phyloP scores from a whole-genome alignment of 1,140 invertebrate genomes.

The Drosophila hydei region DNA sequence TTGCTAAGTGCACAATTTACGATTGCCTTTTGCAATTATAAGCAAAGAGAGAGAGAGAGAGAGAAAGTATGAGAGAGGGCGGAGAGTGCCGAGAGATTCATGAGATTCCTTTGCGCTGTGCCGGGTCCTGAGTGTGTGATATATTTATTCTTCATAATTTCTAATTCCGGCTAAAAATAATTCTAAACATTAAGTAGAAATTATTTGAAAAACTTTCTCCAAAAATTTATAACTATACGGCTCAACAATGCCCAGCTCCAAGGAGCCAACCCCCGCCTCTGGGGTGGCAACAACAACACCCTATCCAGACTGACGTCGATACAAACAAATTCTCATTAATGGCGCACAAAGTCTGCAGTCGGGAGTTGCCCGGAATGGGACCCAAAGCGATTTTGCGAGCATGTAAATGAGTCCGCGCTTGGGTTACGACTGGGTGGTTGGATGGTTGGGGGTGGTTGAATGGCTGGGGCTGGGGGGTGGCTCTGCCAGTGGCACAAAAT shows the following conservation, averaged over 20 bases:
- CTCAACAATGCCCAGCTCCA: slow-evolving; percentile 12
- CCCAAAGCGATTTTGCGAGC: slow-evolving; percentile 62
- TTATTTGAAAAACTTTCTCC: slow-evolving; percentile 74
- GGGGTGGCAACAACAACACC: slow-evolving; percentile 9
- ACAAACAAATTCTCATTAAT: slow-evolving; percentile 82
- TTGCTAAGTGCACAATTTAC: slow-evolving; percentile 70
- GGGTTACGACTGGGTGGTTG: slow-evolving; percentile 34
- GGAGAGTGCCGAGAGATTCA: slow-evolving; percentile 29
- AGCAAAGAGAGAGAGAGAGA: slow-evolving; percentile 5
- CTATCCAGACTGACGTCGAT: slow-evolving; percentile 66
- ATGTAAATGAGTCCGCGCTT: slow-evolving; percentile 76
- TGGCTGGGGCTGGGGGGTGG: slow-evolving; percentile 11
- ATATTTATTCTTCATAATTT: slow-evolving; percentile 78
- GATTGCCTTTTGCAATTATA: slow-evolving; percentile 59
- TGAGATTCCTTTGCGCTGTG: slow-evolving; percentile 39
- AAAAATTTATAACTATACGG: slow-evolving; percentile 72
- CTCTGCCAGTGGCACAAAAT: slow-evolving; percentile 61
- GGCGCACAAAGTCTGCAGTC: slow-evolving; percentile 50
- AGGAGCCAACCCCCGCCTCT: neutral
- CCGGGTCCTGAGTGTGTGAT: slow-evolving; percentile 55
- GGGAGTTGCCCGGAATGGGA: slow-evolving; percentile 57
- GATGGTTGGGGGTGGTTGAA: slow-evolving; percentile 10
- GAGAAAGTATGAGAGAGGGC: no score
- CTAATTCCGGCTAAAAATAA: slow-evolving; percentile 77
- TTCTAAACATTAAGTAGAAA: slow-evolving; percentile 81